A percentile compares a stretch with the other conserved stretches of the same genome.
Evolutionary conservation across 2,113 vertebrate genomes (phyloP).

Genomic region (Paedocypris sp.): DNA sequence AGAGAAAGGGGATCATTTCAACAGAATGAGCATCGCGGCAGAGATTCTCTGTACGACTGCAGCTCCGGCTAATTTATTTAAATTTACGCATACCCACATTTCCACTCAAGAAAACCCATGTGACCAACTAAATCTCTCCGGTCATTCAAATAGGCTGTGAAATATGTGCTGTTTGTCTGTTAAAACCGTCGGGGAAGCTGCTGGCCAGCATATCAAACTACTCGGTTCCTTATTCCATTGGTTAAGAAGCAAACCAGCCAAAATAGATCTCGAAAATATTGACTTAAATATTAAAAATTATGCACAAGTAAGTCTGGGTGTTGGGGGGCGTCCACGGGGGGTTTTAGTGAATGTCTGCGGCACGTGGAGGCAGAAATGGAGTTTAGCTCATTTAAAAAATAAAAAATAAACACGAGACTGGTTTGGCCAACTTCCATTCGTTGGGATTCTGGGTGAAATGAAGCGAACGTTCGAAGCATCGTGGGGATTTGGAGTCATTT

Average conservation of each 20-base stretch:
- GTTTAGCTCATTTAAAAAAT: too few relatives aligned
- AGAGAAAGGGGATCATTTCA: too few relatives aligned
- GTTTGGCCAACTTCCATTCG: too few relatives aligned
- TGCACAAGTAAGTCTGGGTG: not conserved
- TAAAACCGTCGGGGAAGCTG: not conserved
- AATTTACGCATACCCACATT: constrained; percentile 27
- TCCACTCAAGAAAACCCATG: constrained; percentile 18
- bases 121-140: not conserved
- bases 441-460: too few relatives aligned
- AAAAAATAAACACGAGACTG: too few relatives aligned
- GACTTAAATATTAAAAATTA: not conserved
- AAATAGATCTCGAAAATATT: not conserved
- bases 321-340: not conserved
- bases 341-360: not conserved
- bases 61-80: constrained; percentile 27
- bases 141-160: constrained; percentile 1
- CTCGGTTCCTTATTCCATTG: not conserved
- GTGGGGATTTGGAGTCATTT: too few relatives aligned
- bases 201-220: not conserved
- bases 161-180: not conserved
- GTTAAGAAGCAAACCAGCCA: not conserved
- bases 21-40: too few relatives aligned
- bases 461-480: too few relatives aligned
- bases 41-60: too few relatives aligned
- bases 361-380: not conserved